A percentile compares a stretch with the other conserved stretches of the same genome.
These are phyloP conservation scores for Margarornis squamiger DNA, from an alignment of 2,797 vertebrate species.

Conservation along the genomic window DNA sequence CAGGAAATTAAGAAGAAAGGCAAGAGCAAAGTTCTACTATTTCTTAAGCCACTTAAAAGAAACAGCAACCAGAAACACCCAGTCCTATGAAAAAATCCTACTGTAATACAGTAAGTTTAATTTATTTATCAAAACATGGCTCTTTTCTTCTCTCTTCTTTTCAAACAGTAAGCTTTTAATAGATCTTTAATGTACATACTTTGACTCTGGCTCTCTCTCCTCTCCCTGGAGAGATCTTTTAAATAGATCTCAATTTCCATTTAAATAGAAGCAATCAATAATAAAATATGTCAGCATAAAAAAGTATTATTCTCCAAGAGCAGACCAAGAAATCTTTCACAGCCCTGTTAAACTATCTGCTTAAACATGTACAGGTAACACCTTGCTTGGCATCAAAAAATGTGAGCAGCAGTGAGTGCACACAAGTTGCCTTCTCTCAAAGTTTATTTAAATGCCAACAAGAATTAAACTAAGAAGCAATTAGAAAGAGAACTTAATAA, in stretches of 20 bases:
- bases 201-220: not conserved
- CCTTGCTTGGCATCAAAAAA: not conserved
- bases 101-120: not conserved
- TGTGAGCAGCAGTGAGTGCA: not conserved
- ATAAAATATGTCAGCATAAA: not conserved
- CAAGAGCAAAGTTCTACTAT: not conserved
- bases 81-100: not conserved
- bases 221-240: not conserved
- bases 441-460: not conserved
- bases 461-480: not conserved
- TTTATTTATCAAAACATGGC: not conserved
- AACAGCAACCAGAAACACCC: conserved; percentile 2
- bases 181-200: not conserved
- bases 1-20: not conserved
- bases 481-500: not conserved
- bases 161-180: not conserved
- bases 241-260: conserved; percentile 3
- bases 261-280: conserved; percentile 24
- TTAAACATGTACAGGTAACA: not conserved
- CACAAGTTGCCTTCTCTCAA: not conserved
- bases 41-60: not conserved
- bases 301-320: not conserved
- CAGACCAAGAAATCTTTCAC: not conserved
- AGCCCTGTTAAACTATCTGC: not conserved
- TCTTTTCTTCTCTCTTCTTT: not conserved